Evolutionary conservation across 2,888 invertebrate genomes (phyloP).

Genomic region (Lobophora halterata): DNA sequence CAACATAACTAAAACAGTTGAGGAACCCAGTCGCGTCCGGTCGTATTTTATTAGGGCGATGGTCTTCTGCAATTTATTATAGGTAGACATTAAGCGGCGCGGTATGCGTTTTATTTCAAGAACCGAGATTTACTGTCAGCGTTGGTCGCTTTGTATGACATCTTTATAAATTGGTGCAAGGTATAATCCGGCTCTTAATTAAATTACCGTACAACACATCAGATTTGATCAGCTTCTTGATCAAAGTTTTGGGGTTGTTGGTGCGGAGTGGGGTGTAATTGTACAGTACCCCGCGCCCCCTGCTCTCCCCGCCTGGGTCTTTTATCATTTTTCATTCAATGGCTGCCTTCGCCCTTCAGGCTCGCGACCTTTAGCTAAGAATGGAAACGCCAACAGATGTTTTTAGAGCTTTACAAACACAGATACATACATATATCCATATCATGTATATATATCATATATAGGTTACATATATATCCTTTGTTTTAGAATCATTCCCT

Average conservation of each 20-base stretch:
- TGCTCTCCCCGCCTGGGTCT: slow-evolving; percentile 46
- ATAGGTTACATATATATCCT: no score
- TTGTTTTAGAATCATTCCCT: no score
- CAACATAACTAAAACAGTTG: slow-evolving; percentile 49
- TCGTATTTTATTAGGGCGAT: slow-evolving; percentile 47
- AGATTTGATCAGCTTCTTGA: slow-evolving; percentile 58
- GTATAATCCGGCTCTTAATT: slow-evolving; percentile 40
- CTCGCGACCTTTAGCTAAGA: slow-evolving; percentile 64
- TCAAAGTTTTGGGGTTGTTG: slow-evolving; percentile 72
- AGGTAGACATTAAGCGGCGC: slow-evolving; percentile 33
- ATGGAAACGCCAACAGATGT: slow-evolving; percentile 56
- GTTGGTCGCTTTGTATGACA: slow-evolving; percentile 30
- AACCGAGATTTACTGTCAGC: slow-evolving; percentile 38
- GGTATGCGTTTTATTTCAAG: slow-evolving; percentile 40
- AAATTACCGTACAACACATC: slow-evolving; percentile 52
- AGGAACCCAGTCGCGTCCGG: slow-evolving; percentile 44
- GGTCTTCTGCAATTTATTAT: slow-evolving; percentile 44
- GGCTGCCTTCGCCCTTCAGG: slow-evolving; percentile 60
- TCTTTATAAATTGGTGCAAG: slow-evolving; percentile 25
- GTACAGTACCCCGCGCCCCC: slow-evolving; percentile 30
- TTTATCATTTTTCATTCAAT: slow-evolving; percentile 59
- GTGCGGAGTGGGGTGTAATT: slow-evolving; percentile 54
- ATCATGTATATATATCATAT: no score
- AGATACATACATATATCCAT: slow-evolving; percentile 3
- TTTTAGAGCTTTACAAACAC: slow-evolving; percentile 38